Conservation (phyloP, 2,113 vertebrate genomes). For the Diadophis punctatus region DNA sequence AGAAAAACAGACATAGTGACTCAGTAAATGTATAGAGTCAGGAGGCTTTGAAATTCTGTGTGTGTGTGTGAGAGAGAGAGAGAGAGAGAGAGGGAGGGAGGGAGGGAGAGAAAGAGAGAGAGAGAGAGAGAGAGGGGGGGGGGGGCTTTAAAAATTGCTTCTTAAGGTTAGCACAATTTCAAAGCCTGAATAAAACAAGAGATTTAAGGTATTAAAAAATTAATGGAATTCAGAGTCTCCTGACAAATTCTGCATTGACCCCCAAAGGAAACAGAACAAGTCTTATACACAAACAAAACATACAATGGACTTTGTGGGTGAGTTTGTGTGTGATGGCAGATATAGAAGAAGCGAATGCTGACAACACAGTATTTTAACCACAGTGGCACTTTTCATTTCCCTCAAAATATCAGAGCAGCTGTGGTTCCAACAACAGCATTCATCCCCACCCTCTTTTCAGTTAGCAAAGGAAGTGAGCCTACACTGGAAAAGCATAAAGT, state of each 20-base stretch:
- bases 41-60: neutral
- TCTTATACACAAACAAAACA: neutral
- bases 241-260: neutral
- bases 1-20: neutral
- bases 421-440: conserved; percentile 3
- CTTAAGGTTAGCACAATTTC: neutral
- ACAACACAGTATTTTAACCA: conserved; percentile 9
- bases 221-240: neutral
- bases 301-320: neutral
- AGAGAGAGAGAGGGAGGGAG: too few relatives aligned
- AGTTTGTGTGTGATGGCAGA: neutral
- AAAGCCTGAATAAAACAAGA: neutral
- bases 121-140: too few relatives aligned
- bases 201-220: neutral
- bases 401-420: conserved; percentile 23
- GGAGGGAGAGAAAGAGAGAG: too few relatives aligned
- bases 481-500: neutral
- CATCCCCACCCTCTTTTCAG: neutral
- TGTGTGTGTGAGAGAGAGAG: too few relatives aligned
- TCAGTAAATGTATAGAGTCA: neutral
- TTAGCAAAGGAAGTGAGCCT: neutral
- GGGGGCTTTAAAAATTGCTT: neutral
- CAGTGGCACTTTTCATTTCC: conserved; percentile 1
- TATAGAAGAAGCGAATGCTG: neutral
- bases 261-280: neutral